Base-by-base conservation (phyloP, 2,797 vertebrate species). In the Muraenolepis orangiensis region DNA sequence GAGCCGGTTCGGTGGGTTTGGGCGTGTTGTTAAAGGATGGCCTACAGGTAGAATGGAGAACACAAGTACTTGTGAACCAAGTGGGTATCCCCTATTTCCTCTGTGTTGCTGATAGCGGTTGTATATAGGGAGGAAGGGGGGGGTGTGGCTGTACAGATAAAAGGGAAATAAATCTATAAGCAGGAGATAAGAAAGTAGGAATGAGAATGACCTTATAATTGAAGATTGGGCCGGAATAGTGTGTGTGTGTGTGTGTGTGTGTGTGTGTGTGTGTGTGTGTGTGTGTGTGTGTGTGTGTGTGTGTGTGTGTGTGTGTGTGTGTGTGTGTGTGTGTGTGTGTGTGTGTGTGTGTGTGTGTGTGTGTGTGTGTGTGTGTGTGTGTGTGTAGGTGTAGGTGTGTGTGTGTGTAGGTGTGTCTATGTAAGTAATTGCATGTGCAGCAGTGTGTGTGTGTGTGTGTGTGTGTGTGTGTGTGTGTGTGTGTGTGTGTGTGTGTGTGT, bases 181-280 rank as follows among this genome's bases (percentile, higher is more conserved):
- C 12, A 20, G 12, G 32, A 69, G 71, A 68, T 51, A 71, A 77
- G 67, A 64, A 66, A n/a, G 34, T 28, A 69, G 30, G 51, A 70
- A 64, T 7, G 32, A 73, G 20, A 18, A 31, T 71, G 36, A 57
- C 72, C 72, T 66, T 36, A 76, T 46, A 3, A 23, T 28, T 42
- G 70, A n/a, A 7, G 70, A 69, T 28, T 70, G 34, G 2, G 36
- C 42, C 14, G 66, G 38, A 29, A 64, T 72, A 42, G 38, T 71
- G 29, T 51, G 57, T 70, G 61, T 32, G 46, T 72, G 70, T 76
- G 64, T 40, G 64, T 46, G 66, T 72, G 70, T 72, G 29, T 23
- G 7, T 26, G 40, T 68, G 72, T 30, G 51, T 40, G 34, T 31
- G 2, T 31, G 23, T 34, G 11, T 40, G 69, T 28, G 57, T 74